phyloP scores from a whole-genome alignment of 92 coral and sea anemone species.

The Epizoanthus rinbou region DNA sequence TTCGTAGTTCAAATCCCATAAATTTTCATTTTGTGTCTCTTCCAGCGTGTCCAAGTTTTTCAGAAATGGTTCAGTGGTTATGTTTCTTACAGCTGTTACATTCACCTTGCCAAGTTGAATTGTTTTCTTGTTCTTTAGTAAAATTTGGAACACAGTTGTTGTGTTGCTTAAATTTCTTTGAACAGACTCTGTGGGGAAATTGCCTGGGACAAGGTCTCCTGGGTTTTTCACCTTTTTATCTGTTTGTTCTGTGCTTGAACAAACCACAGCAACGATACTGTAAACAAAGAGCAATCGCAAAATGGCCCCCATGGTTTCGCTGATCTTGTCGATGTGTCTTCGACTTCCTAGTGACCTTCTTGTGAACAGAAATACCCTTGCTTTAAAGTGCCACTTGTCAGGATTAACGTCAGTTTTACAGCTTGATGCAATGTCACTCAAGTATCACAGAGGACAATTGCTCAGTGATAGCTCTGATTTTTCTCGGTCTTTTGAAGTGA shows the following conservation, averaged over 20 bases:
- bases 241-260: background rate
- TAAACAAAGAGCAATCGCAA: background rate
- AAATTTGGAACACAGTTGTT: background rate
- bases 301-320: slow-evolving; percentile 9
- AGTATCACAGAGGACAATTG: background rate
- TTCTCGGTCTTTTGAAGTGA: background rate
- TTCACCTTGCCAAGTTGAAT: slow-evolving; percentile 27
- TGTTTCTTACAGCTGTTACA: slow-evolving; percentile 31
- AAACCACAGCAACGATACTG: background rate
- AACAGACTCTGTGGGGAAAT: background rate
- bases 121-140: slow-evolving; percentile 18
- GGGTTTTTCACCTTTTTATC: background rate
- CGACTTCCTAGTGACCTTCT: too few relatives aligned
- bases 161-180: background rate
- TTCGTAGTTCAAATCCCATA: slow-evolving; percentile 18
- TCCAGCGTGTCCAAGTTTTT: slow-evolving; percentile 27
- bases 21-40: background rate
- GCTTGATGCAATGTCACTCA: background rate
- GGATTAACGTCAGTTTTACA: background rate
- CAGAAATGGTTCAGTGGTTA: slow-evolving; percentile 32
- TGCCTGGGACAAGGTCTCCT: background rate
- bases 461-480: background rate
- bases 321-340: too few relatives aligned
- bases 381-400: too few relatives aligned
- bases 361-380: too few relatives aligned